Conservation (phyloP, 1,140 invertebrate species). For the Drosophila miranda region DNA sequence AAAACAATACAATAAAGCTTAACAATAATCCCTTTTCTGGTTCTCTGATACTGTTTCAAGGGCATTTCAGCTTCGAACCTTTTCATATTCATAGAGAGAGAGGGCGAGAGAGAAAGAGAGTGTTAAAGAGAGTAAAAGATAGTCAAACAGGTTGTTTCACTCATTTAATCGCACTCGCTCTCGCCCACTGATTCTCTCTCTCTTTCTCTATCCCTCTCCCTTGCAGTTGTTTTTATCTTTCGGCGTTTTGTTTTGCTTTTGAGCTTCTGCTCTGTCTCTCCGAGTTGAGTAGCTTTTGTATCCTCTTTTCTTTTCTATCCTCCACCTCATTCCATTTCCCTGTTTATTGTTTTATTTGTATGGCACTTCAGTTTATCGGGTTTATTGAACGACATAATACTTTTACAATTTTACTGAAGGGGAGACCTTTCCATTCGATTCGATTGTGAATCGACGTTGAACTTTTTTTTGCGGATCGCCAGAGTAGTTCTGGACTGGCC, state of each 20-base stretch:
- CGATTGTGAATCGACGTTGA: conserved; percentile 28
- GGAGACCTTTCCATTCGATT: conserved; percentile 13
- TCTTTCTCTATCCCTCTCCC: conserved; percentile 18
- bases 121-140: conserved; percentile 6
- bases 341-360: conserved; percentile 46
- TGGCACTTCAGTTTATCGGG: conserved; percentile 57
- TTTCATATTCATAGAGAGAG: conserved; percentile 3
- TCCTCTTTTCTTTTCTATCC: conserved; percentile 7
- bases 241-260: conserved; percentile 68
- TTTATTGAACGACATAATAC: conserved; percentile 64
- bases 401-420: conserved; percentile 37
- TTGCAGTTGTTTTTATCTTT: conserved; percentile 43
- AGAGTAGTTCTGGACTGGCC: conserved; percentile 4
- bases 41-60: conserved; percentile 5
- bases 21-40: neutral
- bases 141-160: conserved; percentile 36
- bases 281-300: conserved; percentile 13
- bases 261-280: conserved; percentile 37
- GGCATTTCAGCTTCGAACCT: conserved; percentile 30
- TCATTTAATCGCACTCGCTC: conserved; percentile 3
- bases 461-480: conserved; percentile 29
- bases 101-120: conserved; percentile 5
- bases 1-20: neutral
- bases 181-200: conserved; percentile 5
- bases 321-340: neutral